These are phyloP conservation scores for Drosophila crucigera DNA, from an alignment of 2,888 invertebrate species.

Conservation along the genomic window DNA sequence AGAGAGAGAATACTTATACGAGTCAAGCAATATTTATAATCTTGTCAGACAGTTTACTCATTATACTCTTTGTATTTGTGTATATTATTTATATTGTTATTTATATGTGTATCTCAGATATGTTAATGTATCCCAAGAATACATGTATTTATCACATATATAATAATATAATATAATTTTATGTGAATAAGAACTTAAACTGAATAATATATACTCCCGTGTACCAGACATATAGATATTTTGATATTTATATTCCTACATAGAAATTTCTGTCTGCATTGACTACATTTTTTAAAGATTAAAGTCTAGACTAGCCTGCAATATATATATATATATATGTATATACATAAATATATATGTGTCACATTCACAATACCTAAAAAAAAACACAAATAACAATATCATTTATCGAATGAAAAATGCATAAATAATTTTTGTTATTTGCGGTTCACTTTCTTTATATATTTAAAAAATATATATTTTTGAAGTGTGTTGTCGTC, in stretches of 20 bases:
- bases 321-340: not conserved
- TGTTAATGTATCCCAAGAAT: not conserved
- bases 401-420: not conserved
- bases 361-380: not conserved
- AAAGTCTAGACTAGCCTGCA: not conserved
- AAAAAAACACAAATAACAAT: not conserved
- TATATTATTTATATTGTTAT: not conserved
- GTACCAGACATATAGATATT: not conserved
- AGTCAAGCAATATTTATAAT: not conserved
- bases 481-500: not conserved
- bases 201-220: not conserved
- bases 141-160: not conserved
- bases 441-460: not conserved
- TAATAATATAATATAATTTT: not conserved
- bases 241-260: not conserved
- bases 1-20: not conserved
- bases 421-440: not conserved
- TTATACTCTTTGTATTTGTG: not conserved
- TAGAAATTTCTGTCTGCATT: not conserved
- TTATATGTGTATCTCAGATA: not conserved
- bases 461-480: not conserved
- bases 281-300: not conserved
- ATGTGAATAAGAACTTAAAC: not conserved
- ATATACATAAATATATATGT: not conserved
- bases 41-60: not conserved